Evolutionary conservation across 2,113 vertebrate genomes (phyloP), one percentile per base, ranked within the genome.

Genomic region (Etheostoma spectabile): DNA sequence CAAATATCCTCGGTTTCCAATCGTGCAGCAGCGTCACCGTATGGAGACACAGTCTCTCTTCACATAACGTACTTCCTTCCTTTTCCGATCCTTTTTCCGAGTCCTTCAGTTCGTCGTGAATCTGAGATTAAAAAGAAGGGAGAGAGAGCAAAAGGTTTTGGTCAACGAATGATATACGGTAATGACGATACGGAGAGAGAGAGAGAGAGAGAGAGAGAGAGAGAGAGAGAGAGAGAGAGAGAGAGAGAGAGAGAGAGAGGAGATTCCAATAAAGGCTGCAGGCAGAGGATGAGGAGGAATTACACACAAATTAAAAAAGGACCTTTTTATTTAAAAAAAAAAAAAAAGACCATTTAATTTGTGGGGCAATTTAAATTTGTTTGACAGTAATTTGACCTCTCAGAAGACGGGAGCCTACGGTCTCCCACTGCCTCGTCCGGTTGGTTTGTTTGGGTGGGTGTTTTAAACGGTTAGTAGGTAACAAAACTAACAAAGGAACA

Each of bases 1-100:
- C 93, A 91, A 92, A 89, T 88, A 87, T 92, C 88, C 93, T 68
- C 72, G 0, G 27, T 66, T 88, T 86, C 56, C 74, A 45, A 67
- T 84, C 72, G 1, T 89, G 60, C 86, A 91, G 77, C 82, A 85
- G 89, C 71, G 59, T 80, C 80, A 66, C 77, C 64, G 3, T 76
- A 51, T 14, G 68, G 77, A 85, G 68, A 93, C 85, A 79, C 86
- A 82, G 89, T 92, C 90, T 89, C 76, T 91, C 73, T 61, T 80
- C 61, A 14, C 19, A 53, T 1, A 3, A 53, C 57, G 2, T 5
- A 45, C 55, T 24, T 77, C 74, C 55, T 24, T 77, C 74, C 64
- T 22, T 55, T 33, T 49, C 2, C 0, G 2, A 22, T 51, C 22
- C 1, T 0, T 67, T 33, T 71, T 33, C 6, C 4, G 0, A 27